These are phyloP conservation scores for Apodemus sylvaticus DNA, from an alignment of 2,113 vertebrate species.

Conservation along the genomic window DNA sequence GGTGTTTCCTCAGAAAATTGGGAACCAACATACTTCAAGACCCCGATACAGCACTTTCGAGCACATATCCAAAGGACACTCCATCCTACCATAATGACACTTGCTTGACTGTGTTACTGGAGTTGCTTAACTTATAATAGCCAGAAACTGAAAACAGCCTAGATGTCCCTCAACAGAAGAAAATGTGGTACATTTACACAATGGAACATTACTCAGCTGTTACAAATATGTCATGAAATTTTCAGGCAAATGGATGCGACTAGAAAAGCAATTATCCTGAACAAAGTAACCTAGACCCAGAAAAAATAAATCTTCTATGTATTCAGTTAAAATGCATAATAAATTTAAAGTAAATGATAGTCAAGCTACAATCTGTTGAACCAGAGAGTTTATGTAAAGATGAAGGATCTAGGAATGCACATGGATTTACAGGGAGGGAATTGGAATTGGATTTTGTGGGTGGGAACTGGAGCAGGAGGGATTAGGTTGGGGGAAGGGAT, in stretches of 20 bases:
- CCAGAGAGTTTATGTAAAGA: background rate
- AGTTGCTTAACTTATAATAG: background rate
- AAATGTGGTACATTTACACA: background rate
- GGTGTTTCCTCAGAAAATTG: background rate
- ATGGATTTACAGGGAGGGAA: background rate
- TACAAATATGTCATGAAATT: background rate
- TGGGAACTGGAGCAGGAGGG: background rate
- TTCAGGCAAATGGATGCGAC: background rate
- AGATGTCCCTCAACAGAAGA: background rate
- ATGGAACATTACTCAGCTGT: background rate
- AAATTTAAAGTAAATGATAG: background rate
- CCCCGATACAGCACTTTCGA: background rate
- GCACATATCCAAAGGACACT: background rate
- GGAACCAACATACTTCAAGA: background rate
- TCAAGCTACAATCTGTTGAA: background rate
- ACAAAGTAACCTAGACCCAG: background rate
- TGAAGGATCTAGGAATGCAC: background rate
- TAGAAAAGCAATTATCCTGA: background rate
- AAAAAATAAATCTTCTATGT: background rate
- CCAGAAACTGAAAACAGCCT: background rate
- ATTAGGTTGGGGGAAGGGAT: background rate
- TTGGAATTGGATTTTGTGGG: background rate
- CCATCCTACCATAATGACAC: background rate
- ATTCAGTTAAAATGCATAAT: background rate
- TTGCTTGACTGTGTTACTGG: background rate